Evolutionary conservation across 2,888 invertebrate species (phyloP).

Genomic region (Didymodactylos carnosus): DNA sequence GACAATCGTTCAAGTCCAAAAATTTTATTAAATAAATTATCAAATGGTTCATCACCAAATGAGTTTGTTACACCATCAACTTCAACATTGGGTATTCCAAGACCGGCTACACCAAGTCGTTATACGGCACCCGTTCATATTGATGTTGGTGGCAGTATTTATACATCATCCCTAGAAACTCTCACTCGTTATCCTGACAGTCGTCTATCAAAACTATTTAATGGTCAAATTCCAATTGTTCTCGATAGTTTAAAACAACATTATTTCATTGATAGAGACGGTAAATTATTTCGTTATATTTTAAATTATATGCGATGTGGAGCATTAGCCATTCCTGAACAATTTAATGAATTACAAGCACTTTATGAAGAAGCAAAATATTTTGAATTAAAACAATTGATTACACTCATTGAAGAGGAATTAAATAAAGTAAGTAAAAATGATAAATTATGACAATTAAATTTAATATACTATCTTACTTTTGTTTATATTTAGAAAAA

Average conservation of each 20-base stretch:
- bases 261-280: slow-evolving; percentile 94
- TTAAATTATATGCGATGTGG: slow-evolving; percentile 85
- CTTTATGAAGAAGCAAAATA: slow-evolving; percentile 70
- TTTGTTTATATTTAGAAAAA: too few relatives aligned
- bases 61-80: background rate
- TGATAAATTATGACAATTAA: too few relatives aligned
- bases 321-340: slow-evolving; percentile 60
- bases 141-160: slow-evolving; percentile 86
- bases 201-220: slow-evolving; percentile 70
- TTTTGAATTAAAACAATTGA: slow-evolving; percentile 52
- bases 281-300: slow-evolving; percentile 88
- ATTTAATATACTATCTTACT: too few relatives aligned
- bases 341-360: slow-evolving; percentile 65
- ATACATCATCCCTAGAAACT: slow-evolving; percentile 82
- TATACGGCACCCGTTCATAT: slow-evolving; percentile 90
- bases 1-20: too few relatives aligned
- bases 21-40: background rate
- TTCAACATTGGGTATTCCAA: slow-evolving; percentile 53
- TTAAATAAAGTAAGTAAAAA: too few relatives aligned
- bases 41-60: background rate
- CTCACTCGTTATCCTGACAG: slow-evolving; percentile 84
- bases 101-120: slow-evolving; percentile 70
- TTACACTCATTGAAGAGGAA: slow-evolving; percentile 24
- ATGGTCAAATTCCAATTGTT: slow-evolving; percentile 81
- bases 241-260: slow-evolving; percentile 86